Evolutionary conservation across 2,888 invertebrate genomes (phyloP), one percentile per base, ranked within the genome.

Genomic region (Oxycera nigricornis): DNA sequence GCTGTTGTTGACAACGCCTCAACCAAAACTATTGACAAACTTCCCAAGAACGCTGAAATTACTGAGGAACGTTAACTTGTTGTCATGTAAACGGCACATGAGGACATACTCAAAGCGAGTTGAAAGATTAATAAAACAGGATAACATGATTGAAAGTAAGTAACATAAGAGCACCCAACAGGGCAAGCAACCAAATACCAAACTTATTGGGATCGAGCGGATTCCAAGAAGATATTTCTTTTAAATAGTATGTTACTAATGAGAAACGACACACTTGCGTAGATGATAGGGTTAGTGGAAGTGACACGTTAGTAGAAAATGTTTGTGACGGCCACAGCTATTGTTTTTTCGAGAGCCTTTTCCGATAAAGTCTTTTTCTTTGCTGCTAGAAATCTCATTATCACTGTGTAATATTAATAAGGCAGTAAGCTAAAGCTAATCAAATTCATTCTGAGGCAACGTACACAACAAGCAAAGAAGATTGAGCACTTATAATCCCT

Each of bases 21-120:
- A 59, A 28, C 24, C 30, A 59, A 59, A 59, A 59, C 59, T 59
- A 59, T 59, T 59, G 59, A 11, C 30, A 59, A 61, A 61, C 31
- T 61, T 61, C 31, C 2, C 17, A 30, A 17, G 30, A 17, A 3
- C 61, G 1, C 30, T 30, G 4, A 1, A 17, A 28, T 28, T 31
- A 6, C 20, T 31, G 17, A 61, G 31, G 61, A 61, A 20, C 22
- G 22, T 20, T 2, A 61, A 31, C 31, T 17, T 61, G 61, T 61
- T 61, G 61, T 61, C 31, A 31, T 61, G 61, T n/a, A 20, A 61
- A 61, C 61, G 24, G 3, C 17, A 22, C 22, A 46, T 46, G 46
- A 55, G 52, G 2, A 20, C 22, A 24, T 17, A 55, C 52, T 55
- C 52, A 7, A 20, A 20, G 20, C n/a, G 52, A 55, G 24, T 24